These are phyloP conservation scores for Podarcis muralis DNA, from an alignment of 2,113 vertebrate genomes.

Conservation along the genomic window DNA sequence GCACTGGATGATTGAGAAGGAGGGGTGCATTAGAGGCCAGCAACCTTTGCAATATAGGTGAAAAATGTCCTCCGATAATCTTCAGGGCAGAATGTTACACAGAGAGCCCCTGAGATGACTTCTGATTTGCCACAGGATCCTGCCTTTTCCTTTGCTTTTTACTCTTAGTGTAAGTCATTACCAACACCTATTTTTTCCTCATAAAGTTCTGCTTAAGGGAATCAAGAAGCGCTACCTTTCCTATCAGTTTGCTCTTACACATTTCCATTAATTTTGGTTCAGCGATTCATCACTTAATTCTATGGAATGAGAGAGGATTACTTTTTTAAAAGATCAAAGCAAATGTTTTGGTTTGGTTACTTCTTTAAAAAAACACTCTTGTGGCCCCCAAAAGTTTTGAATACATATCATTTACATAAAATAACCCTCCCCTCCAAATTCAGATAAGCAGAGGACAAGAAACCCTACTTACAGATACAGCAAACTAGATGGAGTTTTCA, in stretches of 20 bases:
- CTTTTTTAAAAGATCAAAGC: background rate
- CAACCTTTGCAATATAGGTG: background rate
- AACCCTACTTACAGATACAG: conserved; percentile 43
- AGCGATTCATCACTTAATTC: background rate
- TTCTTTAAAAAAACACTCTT: conserved; percentile 5
- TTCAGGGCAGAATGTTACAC: background rate
- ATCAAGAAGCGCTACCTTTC: background rate
- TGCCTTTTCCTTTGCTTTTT: background rate
- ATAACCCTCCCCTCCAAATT: background rate
- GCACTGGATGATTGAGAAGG: background rate
- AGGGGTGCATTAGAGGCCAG: background rate
- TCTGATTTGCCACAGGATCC: background rate
- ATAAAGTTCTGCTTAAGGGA: background rate
- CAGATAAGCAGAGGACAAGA: conserved; percentile 40
- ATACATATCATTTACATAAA: background rate
- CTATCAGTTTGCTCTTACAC: background rate
- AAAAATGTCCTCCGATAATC: background rate
- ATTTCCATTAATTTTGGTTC: background rate
- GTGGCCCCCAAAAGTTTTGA: conserved; percentile 25
- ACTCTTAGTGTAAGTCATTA: background rate
- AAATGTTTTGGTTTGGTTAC: conserved; percentile 17
- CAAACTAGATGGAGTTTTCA: conserved; percentile 72
- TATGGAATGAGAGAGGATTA: background rate
- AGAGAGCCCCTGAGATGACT: background rate
- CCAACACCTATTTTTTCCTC: background rate